These are phyloP conservation scores for Melanostoma scalare DNA, from an alignment of 2,888 invertebrate species.

Conservation along the genomic window DNA sequence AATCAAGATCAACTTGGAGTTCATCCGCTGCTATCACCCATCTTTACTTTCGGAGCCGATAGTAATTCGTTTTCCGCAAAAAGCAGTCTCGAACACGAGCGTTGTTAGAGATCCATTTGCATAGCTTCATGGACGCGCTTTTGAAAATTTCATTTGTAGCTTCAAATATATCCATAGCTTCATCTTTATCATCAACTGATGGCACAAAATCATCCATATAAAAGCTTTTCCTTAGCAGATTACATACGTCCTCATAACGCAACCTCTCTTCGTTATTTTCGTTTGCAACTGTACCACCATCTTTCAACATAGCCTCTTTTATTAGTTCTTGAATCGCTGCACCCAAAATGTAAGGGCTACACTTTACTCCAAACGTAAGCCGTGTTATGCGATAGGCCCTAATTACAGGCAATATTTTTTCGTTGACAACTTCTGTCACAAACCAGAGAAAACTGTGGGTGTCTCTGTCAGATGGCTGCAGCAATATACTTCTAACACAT, in stretches of 20 bases:
- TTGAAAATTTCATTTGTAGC: conserved; percentile 9
- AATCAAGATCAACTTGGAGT: conserved; percentile 24
- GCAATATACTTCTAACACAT: conserved; percentile 68
- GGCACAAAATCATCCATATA: conserved; percentile 31
- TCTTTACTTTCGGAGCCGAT: conserved; percentile 7
- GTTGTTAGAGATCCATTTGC: conserved; percentile 38
- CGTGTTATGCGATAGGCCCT: conserved; percentile 50
- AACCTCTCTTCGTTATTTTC: neutral
- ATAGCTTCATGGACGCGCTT: conserved; percentile 30
- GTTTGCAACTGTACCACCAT: neutral
- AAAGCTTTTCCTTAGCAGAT: neutral
- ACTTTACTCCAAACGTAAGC: conserved; percentile 37
- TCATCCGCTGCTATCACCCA: conserved; percentile 36
- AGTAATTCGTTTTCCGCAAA: neutral
- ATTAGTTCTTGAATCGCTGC: conserved; percentile 29
- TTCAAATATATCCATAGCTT: neutral
- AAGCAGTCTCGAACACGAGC: conserved; percentile 3
- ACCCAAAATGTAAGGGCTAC: conserved; percentile 34
- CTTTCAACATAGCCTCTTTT: conserved; percentile 7
- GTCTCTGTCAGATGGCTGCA: conserved; percentile 69
- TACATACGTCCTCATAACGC: neutral
- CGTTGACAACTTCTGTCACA: conserved; percentile 14
- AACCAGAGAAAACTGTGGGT: conserved; percentile 73
- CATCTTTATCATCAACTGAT: too few species aligned
- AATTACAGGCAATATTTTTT: conserved; percentile 23